Evolutionary conservation across 1,140 invertebrate species (phyloP), one percentile per base, ranked within the genome.

Genomic region (Chironomus striatipennis): DNA sequence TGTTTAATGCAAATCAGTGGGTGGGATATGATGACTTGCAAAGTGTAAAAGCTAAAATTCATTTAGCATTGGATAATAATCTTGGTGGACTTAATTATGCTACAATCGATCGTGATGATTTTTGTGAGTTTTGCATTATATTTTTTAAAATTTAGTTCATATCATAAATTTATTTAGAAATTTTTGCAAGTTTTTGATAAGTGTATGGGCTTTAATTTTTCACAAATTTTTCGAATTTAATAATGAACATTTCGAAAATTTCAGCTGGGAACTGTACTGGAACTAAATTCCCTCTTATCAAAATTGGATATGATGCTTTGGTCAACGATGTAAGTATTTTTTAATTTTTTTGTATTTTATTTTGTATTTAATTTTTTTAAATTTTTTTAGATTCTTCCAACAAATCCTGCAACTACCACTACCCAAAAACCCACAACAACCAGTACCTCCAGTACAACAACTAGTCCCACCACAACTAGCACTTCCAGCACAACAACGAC

Each of bases 1-100:
- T 57, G 4, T 92, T 89, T 79, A 91, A 91, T 76, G 91, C 88
- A 10, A 91, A 91, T 74, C 93, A 96, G 79, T 96, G 94, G 95
- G 91, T 96, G 1, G 90, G 91, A 10, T 97, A 88, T 78, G 95
- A 97, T 80, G 93, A 96, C 80, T 85, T 86, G 9, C 87, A 89
- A 21, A 94, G 91, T 83, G 90, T 95, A 4, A 85, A 87, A 65
- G 87, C 87, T 73, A 96, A 96, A 81, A 88, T 91, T 0, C 86
- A 93, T 75, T 91, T 89, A 76, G 87, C 93, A 2, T 87, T 90
- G 76, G 85, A 89, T 8, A 87, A 93, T 82, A 86, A 90, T 76
- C 84, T 96, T 1, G 93, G 90, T 0, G 94, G 94, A 70, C 93
- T 90, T 12, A 96, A 96, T 93, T 88, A 96, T 7, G 96, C 93